Conservation (phyloP, 2,888 invertebrate species). For the Drosophila kuntzei region DNA sequence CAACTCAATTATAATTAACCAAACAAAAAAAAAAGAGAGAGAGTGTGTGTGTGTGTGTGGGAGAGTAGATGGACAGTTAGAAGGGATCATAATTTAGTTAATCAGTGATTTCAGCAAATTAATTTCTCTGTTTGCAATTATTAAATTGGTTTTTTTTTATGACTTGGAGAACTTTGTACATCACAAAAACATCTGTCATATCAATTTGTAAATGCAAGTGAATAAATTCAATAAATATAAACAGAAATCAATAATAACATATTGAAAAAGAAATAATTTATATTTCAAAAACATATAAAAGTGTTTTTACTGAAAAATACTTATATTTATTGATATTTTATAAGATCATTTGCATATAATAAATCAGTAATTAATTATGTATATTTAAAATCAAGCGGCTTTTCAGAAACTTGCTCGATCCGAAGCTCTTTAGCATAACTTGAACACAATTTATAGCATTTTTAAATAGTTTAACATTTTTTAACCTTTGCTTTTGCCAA, state of each 20-base stretch:
- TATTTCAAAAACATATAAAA: too few species aligned
- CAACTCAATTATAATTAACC: constrained; percentile 15
- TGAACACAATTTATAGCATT: not conserved
- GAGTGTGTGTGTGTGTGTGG: not conserved
- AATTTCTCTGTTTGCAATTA: not conserved
- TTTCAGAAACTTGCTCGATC: not conserved
- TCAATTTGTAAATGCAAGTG: constrained; percentile 1
- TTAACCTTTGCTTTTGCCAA: not conserved
- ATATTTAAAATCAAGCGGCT: not conserved
- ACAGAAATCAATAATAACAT: too few species aligned
- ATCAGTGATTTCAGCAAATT: not conserved
- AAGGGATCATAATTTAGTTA: constrained; percentile 3
- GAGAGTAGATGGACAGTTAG: not conserved
- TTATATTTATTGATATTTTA: not conserved
- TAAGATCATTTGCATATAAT: not conserved
- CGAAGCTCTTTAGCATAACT: not conserved
- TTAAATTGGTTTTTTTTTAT: not conserved
- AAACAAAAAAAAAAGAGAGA: too few species aligned
- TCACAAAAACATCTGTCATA: constrained; percentile 3
- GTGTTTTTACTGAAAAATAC: too few species aligned
- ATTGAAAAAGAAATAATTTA: too few species aligned
- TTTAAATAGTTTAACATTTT: not conserved
- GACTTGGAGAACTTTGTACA: not conserved
- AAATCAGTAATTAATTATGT: constrained; percentile 11
- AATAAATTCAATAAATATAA: not conserved